Evolutionary conservation across 1,140 invertebrate species (phyloP).

Genomic region (Platyscapa corneri): DNA sequence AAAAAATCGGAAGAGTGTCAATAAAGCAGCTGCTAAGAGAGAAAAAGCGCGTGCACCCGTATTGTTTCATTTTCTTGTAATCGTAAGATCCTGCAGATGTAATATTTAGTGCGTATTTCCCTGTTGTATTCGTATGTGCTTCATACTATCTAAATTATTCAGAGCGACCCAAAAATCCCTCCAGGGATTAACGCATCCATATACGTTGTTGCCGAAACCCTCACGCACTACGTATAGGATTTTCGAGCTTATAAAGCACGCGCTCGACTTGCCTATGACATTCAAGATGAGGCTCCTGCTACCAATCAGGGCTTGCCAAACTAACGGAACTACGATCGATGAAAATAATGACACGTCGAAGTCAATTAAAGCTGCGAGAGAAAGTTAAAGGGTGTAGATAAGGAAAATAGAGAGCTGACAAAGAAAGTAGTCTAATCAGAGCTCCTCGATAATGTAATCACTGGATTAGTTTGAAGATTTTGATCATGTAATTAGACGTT

Average conservation of each 20-base stretch:
- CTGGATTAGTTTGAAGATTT: background rate
- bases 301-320: slow-evolving; percentile 33
- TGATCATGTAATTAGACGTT: background rate
- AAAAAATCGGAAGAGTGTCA: background rate
- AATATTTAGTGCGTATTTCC: slow-evolving; percentile 37
- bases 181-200: slow-evolving; percentile 32
- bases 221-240: slow-evolving; percentile 23
- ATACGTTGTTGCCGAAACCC: background rate
- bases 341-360: slow-evolving; percentile 41
- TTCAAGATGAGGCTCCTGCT: slow-evolving; percentile 28
- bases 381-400: slow-evolving; percentile 40
- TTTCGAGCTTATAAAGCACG: slow-evolving; percentile 42
- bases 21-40: background rate
- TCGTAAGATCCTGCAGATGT: slow-evolving; percentile 20
- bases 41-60: background rate
- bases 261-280: slow-evolving; percentile 7
- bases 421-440: background rate
- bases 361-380: slow-evolving; percentile 44
- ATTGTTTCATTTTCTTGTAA: slow-evolving; percentile 34
- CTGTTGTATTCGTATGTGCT: background rate
- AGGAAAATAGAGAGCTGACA: background rate
- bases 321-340: background rate
- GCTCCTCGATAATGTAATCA: background rate
- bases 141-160: slow-evolving; percentile 40
- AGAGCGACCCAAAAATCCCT: slow-evolving; percentile 45